Conservation (phyloP, 2,113 vertebrate genomes). For the Dipodomys spectabilis region DNA sequence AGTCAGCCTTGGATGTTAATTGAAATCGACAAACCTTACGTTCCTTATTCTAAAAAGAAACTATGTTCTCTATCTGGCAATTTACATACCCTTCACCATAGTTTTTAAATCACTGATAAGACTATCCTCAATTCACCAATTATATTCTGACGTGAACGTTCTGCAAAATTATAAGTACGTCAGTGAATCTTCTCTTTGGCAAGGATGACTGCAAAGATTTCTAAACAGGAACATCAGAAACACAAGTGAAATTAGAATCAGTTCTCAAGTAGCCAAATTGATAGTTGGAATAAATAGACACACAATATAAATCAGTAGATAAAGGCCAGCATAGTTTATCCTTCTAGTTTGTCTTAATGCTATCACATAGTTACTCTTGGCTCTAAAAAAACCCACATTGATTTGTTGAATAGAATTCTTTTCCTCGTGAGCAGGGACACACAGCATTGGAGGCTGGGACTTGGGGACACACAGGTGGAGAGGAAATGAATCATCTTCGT, state of each 20-base stretch:
- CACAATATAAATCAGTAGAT: not conserved
- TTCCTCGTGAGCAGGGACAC: no score
- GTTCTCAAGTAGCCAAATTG: conserved; percentile 13
- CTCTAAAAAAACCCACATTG: not conserved
- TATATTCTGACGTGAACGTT: not conserved
- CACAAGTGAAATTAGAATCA: conserved; percentile 11
- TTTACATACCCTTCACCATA: not conserved
- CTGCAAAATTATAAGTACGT: conserved; percentile 58
- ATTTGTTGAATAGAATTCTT: conserved; percentile 7
- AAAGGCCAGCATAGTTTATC: not conserved
- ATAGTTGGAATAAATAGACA: not conserved
- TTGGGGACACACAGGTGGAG: no score
- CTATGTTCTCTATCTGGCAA: not conserved
- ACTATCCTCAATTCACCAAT: conserved; percentile 36
- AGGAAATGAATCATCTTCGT: not conserved
- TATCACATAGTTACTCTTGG: not conserved
- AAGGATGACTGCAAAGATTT: conserved; percentile 1
- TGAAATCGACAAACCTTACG: conserved; percentile 14
- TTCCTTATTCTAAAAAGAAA: conserved; percentile 21
- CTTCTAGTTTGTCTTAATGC: not conserved
- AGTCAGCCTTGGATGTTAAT: conserved; percentile 10
- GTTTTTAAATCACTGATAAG: conserved; percentile 53
- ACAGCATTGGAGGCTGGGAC: not conserved
- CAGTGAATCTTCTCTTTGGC: not conserved
- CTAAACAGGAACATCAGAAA: not conserved